Base-by-base conservation (phyloP, 1,140 invertebrate species). In the Charaxes varanes region DNA sequence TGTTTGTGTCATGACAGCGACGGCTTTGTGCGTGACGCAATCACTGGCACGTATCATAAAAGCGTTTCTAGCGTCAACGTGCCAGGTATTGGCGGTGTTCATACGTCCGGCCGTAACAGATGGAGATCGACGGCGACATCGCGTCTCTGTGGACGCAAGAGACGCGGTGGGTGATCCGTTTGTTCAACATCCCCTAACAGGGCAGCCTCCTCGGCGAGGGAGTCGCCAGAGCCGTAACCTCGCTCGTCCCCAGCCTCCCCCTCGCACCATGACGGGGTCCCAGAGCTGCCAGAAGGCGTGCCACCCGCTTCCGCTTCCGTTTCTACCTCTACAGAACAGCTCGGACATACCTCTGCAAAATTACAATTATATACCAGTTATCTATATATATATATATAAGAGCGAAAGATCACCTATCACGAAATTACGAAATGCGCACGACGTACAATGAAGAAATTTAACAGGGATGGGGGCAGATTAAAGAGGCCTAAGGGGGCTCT, bases 141-240 rank as follows among this genome's bases (percentile, higher is more conserved):
- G 23, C 78, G 54, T 34, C 69, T 64, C 44, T 73, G 69, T 4
- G 66, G 57, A 41, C 81, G 70, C 44, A 66, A 50, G 5, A 67
- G 16, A 8, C 76, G 70, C 27, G 70, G 68, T 36, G 55, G 59
- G 27, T 63, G 55, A 5, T 49, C 50, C 7, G 66, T 30, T 26
- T 63, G 71, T 14, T 61, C 56, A 4, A 62, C 56, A 26, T 69
- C 72, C 23, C 80, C 74, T 15, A 88, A 68, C 33, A 88, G 68
- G 22, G 87, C 87, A 16, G 87, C 86, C 63, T 88, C 86, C 38
- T 87, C 86, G 18, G 66, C 84, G 14, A 86, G 79, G 17, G 69
- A 78, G 66, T 82, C 78, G 2, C 66, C 86, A 36, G 85, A 85
- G 48, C 85, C 86, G 61, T 87, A 86, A 42, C 70, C 85, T 43